Evolutionary conservation across 2,797 vertebrate species (phyloP).

Genomic region (Telmatherina bonti): DNA sequence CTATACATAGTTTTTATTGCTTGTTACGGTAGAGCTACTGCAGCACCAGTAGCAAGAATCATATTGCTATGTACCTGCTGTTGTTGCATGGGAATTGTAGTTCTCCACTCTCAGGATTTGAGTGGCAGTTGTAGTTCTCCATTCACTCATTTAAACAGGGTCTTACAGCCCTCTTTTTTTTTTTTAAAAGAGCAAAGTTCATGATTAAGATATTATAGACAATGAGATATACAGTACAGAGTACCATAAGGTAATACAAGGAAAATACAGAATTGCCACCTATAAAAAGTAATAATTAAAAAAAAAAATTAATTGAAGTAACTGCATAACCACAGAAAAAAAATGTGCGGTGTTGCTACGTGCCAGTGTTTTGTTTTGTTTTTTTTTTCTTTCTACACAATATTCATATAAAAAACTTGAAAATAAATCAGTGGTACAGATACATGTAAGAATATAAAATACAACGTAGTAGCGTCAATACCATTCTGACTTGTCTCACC

Average conservation of each 20-base stretch:
- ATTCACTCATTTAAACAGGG: slow-evolving; percentile 59
- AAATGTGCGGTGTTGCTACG: slow-evolving; percentile 79
- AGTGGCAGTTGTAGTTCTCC: slow-evolving; percentile 71
- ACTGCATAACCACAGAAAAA: slow-evolving; percentile 81
- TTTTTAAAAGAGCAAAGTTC: slow-evolving; percentile 73
- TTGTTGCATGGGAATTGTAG: slow-evolving; percentile 77
- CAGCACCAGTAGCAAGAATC: slow-evolving; percentile 78
- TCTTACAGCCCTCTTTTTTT: slow-evolving; percentile 50
- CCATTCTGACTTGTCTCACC: slow-evolving; percentile 79
- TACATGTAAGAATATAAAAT: slow-evolving; percentile 86
- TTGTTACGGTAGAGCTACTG: slow-evolving; percentile 83
- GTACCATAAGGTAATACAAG: slow-evolving; percentile 81
- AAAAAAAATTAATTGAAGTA: slow-evolving; percentile 77
- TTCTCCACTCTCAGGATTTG: slow-evolving; percentile 59
- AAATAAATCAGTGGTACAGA: slow-evolving; percentile 82
- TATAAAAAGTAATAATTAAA: slow-evolving; percentile 81
- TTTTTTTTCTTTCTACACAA: slow-evolving; percentile 73
- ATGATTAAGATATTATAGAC: slow-evolving; percentile 82
- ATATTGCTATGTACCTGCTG: slow-evolving; percentile 82
- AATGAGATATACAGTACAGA: slow-evolving; percentile 86
- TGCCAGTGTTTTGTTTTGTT: slow-evolving; percentile 68
- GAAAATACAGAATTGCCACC: slow-evolving; percentile 83
- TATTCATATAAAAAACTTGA: slow-evolving; percentile 82
- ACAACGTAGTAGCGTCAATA: slow-evolving; percentile 83
- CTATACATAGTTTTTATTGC: slow-evolving; percentile 85